phyloP scores from a whole-genome alignment of 1,140 invertebrate species.

The Calliphora vicina region DNA sequence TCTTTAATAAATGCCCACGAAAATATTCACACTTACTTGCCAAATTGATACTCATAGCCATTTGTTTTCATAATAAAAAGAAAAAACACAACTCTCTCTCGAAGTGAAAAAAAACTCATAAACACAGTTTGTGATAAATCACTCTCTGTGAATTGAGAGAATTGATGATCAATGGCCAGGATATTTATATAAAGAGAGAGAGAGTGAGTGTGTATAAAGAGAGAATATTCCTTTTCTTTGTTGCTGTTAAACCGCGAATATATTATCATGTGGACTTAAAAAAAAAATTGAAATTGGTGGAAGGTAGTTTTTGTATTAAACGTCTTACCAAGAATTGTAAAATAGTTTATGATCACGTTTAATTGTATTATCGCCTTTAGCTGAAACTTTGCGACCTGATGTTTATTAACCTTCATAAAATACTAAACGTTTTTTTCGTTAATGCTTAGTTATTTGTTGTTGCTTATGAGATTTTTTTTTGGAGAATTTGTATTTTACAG shows the following conservation, averaged over 20 bases:
- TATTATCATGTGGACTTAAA: neutral
- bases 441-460: neutral
- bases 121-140: neutral
- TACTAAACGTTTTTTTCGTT: constrained; percentile 31
- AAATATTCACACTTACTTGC: neutral
- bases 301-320: neutral
- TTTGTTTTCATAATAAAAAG: neutral
- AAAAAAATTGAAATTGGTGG: neutral
- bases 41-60: neutral
- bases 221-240: neutral
- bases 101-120: neutral
- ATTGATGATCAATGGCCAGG: no score
- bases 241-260: neutral
- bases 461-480: no score
- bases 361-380: constrained; percentile 16
- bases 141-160: no score
- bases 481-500: neutral
- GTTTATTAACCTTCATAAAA: constrained; percentile 10
- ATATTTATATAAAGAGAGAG: neutral
- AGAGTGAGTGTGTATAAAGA: neutral
- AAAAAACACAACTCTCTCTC: neutral
- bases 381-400: neutral
- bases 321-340: neutral
- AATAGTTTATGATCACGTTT: constrained; percentile 17
- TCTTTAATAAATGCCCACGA: constrained; percentile 9